Percentiles rank a stretch among this genome's conserved stretches.
phyloP scores from a whole-genome alignment of 2,113 vertebrate genomes.

The Columba janthina region DNA sequence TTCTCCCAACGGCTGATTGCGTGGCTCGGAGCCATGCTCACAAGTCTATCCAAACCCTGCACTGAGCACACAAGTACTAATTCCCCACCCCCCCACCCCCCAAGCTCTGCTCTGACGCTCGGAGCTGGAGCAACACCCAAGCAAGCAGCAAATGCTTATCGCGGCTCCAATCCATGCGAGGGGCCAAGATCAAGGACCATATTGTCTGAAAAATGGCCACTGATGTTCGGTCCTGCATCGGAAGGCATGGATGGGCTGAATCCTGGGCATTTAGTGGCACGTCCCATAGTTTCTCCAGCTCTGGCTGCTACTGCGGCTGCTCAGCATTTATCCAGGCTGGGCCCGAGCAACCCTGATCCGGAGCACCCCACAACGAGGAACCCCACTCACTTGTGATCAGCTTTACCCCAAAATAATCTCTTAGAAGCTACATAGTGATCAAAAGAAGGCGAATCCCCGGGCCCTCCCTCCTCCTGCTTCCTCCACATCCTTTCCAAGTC shows the following conservation, averaged over 20 bases:
- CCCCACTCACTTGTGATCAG: neutral
- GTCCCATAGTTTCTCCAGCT: neutral
- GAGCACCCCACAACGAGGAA: neutral
- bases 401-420: neutral
- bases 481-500: conserved; percentile 1
- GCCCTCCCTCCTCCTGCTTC: neutral
- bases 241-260: neutral
- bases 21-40: neutral
- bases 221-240: neutral
- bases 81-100: neutral
- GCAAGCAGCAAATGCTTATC: neutral
- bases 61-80: conserved; percentile 3
- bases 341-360: neutral
- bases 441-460: neutral
- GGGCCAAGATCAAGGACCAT: neutral
- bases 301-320: neutral
- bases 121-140: neutral
- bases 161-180: rapidly evolving
- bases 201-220: neutral
- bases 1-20: neutral
- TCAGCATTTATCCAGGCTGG: neutral
- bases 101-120: neutral
- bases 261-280: neutral
- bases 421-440: neutral
- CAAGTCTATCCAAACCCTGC: conserved; percentile 4